A percentile compares a stretch with the other conserved stretches of the same genome.
phyloP scores from a whole-genome alignment of 2,888 invertebrate species.

The Caenorhabditis japonica region DNA sequence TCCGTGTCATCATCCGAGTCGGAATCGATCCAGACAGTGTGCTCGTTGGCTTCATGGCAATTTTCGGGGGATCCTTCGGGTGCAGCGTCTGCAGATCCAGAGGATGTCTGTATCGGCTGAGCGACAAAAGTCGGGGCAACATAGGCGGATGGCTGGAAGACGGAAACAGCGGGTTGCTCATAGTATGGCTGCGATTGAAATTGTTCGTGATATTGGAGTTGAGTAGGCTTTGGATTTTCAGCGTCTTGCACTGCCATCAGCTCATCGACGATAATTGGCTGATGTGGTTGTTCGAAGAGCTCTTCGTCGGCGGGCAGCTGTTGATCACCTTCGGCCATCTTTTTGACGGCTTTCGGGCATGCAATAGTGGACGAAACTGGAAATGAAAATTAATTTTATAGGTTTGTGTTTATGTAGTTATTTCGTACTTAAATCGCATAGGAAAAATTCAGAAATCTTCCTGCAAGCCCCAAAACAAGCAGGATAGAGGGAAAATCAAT shows the following conservation, averaged over 20 bases:
- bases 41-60: constrained; percentile 4
- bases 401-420: not conserved
- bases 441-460: too few relatives aligned
- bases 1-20: constrained; percentile 15
- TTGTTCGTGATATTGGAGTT: not conserved
- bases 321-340: constrained; percentile 32
- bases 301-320: constrained; percentile 21
- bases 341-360: constrained; percentile 17
- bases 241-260: not conserved
- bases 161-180: not conserved
- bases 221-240: too few relatives aligned
- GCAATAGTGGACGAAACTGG: constrained; percentile 24
- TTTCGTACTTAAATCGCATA: too few relatives aligned
- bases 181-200: not conserved
- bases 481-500: not conserved
- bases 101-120: not conserved
- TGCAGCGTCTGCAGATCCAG: not conserved
- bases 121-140: not conserved
- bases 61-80: not conserved
- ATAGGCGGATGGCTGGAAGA: constrained; percentile 16
- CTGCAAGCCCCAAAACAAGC: too few relatives aligned
- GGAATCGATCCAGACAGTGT: constrained; percentile 30
- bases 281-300: constrained; percentile 15
- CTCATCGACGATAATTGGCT: not conserved
- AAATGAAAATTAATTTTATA: constrained; percentile 1